Base-by-base conservation (phyloP, 2,797 vertebrate species). In the Miichthys miiuy region DNA sequence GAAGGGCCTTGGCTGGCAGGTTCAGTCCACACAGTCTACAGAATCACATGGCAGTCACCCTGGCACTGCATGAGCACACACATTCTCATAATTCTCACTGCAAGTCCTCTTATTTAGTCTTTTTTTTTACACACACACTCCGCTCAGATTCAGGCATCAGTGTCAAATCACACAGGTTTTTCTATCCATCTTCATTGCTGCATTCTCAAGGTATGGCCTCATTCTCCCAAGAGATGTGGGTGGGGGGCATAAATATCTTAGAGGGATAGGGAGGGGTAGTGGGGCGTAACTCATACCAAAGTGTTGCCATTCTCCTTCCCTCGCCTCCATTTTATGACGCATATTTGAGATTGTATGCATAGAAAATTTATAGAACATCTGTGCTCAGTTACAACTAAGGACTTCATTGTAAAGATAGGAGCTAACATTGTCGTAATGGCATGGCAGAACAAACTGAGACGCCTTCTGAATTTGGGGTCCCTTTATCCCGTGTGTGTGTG, bases 331-430 rank as follows among this genome's bases (percentile, higher is more conserved):
- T 89, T 89, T 83, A 75, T 77, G 86, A 82, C 65, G 68, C 72
- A 68, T 81, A 73, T 87, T 83, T 86, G 63, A 74, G 66, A 82
- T 70, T 84, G 68, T 81, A 60, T 81, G 64, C 69, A 71, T 79
- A 47, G 57, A 70, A 71, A 81, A 86, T 84, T 64, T 79, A 84
- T 75, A 58, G 79, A 72, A 73, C 91, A 91, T 92, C 82, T 92
- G 88, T 27, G 21, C 63, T 68, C 55, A 3, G 61, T 91, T 90
- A 89, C 61, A 27, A 51, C 64, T 21, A 34, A 72, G n/a, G 63
- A 47, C 64, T 72, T 42, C 63, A 57, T 72, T 55, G 62, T 81
- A 38, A 79, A 81, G 47, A 68, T 61, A 73, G 54, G 18, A 72
- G 76, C 79, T 64, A 38, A 67, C 70, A 5, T 76, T 54, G 55